Base-by-base conservation (phyloP, 2,888 invertebrate genomes). In the Muscina levida region DNA sequence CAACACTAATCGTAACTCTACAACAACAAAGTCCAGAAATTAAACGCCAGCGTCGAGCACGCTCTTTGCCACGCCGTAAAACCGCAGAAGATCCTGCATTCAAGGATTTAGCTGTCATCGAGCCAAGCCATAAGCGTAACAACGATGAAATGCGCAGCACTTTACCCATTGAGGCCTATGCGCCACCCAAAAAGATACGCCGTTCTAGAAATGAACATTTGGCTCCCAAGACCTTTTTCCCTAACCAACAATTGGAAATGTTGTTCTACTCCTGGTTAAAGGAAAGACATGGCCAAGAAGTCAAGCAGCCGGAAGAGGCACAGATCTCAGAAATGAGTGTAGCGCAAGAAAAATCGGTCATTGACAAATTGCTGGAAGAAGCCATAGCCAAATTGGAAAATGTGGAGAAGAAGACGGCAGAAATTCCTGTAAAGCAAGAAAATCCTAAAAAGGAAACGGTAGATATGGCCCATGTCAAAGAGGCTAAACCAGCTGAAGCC, bases 151-250 rank as follows among this genome's bases (percentile, higher is more conserved):
- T 85, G 56, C 82, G 85, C 11, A 79, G 75, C 6, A 62, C 77
- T 0, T 15, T 88, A 62, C 84, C 87, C 24, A 86, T 85, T 1
- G 89, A 89, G 22, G 85, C 86, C 0, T 88, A 86, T 84, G 89
- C 88, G 0, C 89, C 89, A n/a, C 88, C 88, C 15, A 87, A 85
- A 72, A 89, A 89, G 71, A 89, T 89, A 19, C 84, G 89, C 1
- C 86, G 87, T 24, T 87, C 88, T 0, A 85, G 85, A 0, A 81
- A 84, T 44, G 89, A 89, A 72, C 85, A 84, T 31, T 68, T 77
- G 11, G 82, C 84, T 0, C 80, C 82, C 1, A 84, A 84, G 2
- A 79, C 82, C 10, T 85, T 87, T 82, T 86, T 88, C 74, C 85
- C 85, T 73, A 87, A 85, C 81, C 84, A 84, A 1, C 85, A 85